These are phyloP conservation scores for Drosophila helvetica DNA, from an alignment of 2,888 invertebrate genomes.

Conservation along the genomic window DNA sequence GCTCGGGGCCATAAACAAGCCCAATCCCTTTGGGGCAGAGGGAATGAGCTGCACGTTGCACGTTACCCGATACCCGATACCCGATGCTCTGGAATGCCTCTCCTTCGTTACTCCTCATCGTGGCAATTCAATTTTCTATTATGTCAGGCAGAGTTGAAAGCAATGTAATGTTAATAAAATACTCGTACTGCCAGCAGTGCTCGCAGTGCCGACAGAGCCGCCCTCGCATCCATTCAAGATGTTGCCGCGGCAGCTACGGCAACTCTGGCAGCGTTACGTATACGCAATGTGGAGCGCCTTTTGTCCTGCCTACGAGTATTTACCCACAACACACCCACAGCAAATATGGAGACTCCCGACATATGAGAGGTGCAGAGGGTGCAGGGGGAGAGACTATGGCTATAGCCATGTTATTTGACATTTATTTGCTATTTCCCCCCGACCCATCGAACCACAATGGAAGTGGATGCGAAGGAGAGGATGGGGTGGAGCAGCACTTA, in stretches of 20 bases:
- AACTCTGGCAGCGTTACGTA: constrained; percentile 68
- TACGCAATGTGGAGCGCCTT: constrained; percentile 74
- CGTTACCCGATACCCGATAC: too few species aligned
- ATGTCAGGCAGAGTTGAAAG: constrained; percentile 69
- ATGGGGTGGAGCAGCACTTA: constrained; percentile 53
- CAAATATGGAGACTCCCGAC: constrained; percentile 39
- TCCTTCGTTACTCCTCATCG: constrained; percentile 10
- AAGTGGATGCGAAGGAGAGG: not conserved
- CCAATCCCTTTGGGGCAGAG: not conserved
- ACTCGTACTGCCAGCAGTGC: constrained; percentile 15
- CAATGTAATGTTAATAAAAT: constrained; percentile 78
- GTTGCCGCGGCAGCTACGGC: constrained; percentile 52
- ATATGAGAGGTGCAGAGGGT: constrained; percentile 24
- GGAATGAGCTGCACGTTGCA: not conserved
- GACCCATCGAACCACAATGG: constrained; percentile 26
- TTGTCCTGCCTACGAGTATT: constrained; percentile 59
- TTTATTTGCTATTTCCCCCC: constrained; percentile 76
- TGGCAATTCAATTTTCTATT: constrained; percentile 79
- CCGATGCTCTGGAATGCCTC: constrained; percentile 12
- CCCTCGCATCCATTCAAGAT: not conserved
- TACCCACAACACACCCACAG: constrained; percentile 42
- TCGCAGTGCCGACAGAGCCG: not conserved
- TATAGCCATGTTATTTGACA: constrained; percentile 72
- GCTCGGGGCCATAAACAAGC: constrained; percentile 38
- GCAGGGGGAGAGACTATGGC: constrained; percentile 12